Conservation (phyloP, 1,140 invertebrate genomes). For the Drosophila athabasca region DNA sequence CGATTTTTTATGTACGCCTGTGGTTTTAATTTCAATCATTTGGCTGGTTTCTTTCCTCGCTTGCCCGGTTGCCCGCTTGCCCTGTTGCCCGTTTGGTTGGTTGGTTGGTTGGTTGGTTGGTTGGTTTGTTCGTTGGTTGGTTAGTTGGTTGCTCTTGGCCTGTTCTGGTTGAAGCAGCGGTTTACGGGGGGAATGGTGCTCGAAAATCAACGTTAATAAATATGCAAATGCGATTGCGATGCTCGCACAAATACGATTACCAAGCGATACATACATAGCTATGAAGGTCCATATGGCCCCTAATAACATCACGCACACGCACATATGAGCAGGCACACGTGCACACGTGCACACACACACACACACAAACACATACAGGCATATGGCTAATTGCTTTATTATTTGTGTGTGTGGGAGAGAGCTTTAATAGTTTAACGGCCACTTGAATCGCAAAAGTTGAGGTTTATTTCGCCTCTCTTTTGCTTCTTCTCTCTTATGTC, state of each 20-base stretch:
- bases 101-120: constrained; percentile 40
- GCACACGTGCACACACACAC: constrained; percentile 1
- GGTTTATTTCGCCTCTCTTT: constrained; percentile 33
- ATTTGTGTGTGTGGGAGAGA: constrained; percentile 28
- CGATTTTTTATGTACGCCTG: constrained; percentile 79
- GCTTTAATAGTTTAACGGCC: constrained; percentile 77
- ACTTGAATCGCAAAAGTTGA: constrained; percentile 73
- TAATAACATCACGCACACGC: background rate
- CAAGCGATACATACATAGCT: too few species aligned
- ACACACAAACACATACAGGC: background rate
- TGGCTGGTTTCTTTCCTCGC: constrained; percentile 41
- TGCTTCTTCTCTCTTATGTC: background rate
- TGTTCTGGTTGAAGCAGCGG: background rate
- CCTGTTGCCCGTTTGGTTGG: constrained; percentile 44
- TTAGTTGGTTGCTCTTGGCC: constrained; percentile 27
- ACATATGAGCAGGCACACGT: too few species aligned
- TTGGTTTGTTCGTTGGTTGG: constrained; percentile 8
- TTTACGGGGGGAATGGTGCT: constrained; percentile 10
- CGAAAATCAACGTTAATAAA: constrained; percentile 76
- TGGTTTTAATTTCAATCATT: constrained; percentile 82
- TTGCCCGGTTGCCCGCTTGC: background rate
- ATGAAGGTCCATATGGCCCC: constrained; percentile 31
- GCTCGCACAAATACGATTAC: constrained; percentile 66
- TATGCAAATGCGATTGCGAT: constrained; percentile 64
- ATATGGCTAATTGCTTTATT: constrained; percentile 69